Evolutionary conservation across 2,113 vertebrate genomes (phyloP), one percentile per base, ranked within the genome.

Genomic region (Aspiorhynchus laticeps): DNA sequence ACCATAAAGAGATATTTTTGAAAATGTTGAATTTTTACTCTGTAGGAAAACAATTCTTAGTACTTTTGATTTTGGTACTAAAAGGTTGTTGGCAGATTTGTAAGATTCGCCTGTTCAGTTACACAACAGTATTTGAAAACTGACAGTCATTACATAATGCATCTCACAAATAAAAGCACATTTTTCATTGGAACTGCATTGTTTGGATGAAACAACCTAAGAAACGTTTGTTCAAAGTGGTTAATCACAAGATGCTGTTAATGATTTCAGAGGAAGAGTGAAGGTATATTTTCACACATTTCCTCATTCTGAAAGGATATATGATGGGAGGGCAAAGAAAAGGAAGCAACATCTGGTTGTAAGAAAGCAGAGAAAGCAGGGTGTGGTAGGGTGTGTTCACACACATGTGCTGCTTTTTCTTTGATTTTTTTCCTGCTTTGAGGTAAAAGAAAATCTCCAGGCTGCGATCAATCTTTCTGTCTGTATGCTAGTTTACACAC

Each of bases 371-470:
- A 38, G 26, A 10, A 28, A 46, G 15, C 12, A 53, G 31, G 24
- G 65, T 59, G 51, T 85, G 86, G 31, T 41, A 74, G 38, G 76
- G 51, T 83, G 48, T 85, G 46, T 76, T n/a, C 59, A n/a, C 28
- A 15, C 26, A 65, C 12, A n/a, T n/a, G 12, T 21, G 17, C 59
- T 8, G 1, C 4, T 10, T 86, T 15, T 26, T 41, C 28, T 11
- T 9, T 5, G 0, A 15, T 2, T 31, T 17, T 31, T 53, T 26
- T 77, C 3, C 8, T 77, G 38, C 26, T 12, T 46, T 17, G n/a
- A 41, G 26, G 14, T 19, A 38, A 46, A 48, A 46, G 19, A 46
- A 82, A 82, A 81, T 19, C 14, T 38, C 41, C 56, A 31, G 36
- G 26, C 24, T 46, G 5, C 0, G 15, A 5, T 67, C 59, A 41